phyloP scores from a whole-genome alignment of 2,888 invertebrate species.

The Luperina testacea region DNA sequence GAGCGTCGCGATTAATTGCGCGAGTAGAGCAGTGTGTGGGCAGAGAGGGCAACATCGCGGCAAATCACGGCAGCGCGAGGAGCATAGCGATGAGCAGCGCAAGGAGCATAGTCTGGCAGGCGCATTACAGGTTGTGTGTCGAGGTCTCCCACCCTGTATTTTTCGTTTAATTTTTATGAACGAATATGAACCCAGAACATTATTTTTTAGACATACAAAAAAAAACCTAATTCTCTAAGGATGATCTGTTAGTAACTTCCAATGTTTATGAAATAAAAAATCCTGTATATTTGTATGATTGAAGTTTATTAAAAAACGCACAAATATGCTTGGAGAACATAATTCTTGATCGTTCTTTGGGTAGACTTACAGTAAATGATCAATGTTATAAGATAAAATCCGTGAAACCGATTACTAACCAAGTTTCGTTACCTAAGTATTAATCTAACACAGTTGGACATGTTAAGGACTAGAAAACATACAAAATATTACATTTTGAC shows the following conservation, averaged over 20 bases:
- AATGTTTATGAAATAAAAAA: constrained; percentile 59
- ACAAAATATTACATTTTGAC: background rate
- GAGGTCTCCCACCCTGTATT: background rate
- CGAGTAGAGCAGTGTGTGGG: too few species aligned
- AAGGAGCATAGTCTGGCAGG: too few species aligned
- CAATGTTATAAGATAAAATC: constrained; percentile 65
- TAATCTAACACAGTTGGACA: constrained; percentile 48
- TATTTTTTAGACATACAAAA: background rate
- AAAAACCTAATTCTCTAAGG: background rate
- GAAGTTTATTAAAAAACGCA: constrained; percentile 70
- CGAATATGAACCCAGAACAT: background rate
- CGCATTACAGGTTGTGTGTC: background rate
- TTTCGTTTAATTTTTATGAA: background rate
- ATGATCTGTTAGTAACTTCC: constrained; percentile 48
- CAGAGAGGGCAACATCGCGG: too few species aligned
- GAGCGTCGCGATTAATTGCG: too few species aligned
- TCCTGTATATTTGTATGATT: constrained; percentile 48
- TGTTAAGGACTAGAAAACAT: constrained; percentile 38
- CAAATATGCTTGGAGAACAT: constrained; percentile 70
- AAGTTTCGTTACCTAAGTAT: constrained; percentile 41
- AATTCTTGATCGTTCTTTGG: constrained; percentile 65
- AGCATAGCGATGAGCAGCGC: too few species aligned
- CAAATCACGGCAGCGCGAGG: too few species aligned
- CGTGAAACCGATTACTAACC: constrained; percentile 32
- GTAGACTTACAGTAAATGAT: constrained; percentile 56